These are phyloP conservation scores for Knipowitschia caucasica DNA, from an alignment of 2,797 vertebrate species.

Conservation along the genomic window DNA sequence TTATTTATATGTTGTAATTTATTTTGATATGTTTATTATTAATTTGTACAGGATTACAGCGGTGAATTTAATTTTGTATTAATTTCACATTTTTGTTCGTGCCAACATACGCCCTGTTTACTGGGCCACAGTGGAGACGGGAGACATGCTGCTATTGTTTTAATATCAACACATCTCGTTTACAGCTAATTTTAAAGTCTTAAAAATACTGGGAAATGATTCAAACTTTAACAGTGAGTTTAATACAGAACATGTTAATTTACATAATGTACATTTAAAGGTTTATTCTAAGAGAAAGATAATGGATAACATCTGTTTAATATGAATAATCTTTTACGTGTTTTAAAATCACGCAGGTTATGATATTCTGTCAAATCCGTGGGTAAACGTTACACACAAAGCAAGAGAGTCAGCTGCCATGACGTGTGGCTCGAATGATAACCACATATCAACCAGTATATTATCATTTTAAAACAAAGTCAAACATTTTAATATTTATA, in stretches of 20 bases:
- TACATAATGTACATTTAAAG: not conserved
- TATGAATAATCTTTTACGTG: not conserved
- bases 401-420: conserved; percentile 1
- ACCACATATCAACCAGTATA: conserved; percentile 58
- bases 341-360: not conserved
- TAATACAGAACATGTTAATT: not conserved
- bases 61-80: conserved; percentile 62
- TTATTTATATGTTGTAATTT: conserved; percentile 74
- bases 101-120: conserved; percentile 62
- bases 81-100: conserved; percentile 59
- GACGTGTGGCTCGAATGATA: conserved; percentile 29
- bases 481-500: conserved; percentile 23
- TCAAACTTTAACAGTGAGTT: not conserved
- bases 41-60: conserved; percentile 56
- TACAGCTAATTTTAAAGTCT: conserved; percentile 8
- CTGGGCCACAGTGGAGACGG: conserved; percentile 42
- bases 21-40: conserved; percentile 70
- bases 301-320: not conserved
- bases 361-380: conserved; percentile 1
- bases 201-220: not conserved
- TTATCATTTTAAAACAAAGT: conserved; percentile 32
- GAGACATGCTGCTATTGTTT: conserved; percentile 66
- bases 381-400: conserved; percentile 8
- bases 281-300: not conserved
- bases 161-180: conserved; percentile 9